Evolutionary conservation across 2,113 vertebrate genomes (phyloP), one percentile per base, ranked within the genome.

Genomic region (Odocoileus hemionus): DNA sequence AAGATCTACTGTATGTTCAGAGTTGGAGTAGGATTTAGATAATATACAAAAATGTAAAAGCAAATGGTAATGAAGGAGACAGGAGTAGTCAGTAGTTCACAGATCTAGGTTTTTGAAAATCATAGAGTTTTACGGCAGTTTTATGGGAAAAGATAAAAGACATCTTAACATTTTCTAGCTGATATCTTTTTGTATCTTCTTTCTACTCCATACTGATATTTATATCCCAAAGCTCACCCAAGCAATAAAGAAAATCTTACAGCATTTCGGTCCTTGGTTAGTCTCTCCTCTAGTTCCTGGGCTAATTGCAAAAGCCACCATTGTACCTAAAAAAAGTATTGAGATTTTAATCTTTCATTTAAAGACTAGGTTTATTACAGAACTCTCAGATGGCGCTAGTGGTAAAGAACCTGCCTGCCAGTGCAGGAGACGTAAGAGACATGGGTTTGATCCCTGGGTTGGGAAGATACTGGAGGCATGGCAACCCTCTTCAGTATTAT

Each of bases 241-340:
- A 86, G 23, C 30, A 57, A 93, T n/a, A 98, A 84, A 96, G 39
- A 97, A 97, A 96, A 93, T 92, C 99, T 99, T 98, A 99, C 99
- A 98, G 98, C 99, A 78, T 99, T 99, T 98, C 97, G 99, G 98
- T 99, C 99, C 97, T 99, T 99, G 84, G 95, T 99, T 94, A 99
- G 98, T 96, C 99, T 99, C 94, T 99, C 99, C 97, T 99, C 99
- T 97, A 99, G 98, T 98, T 99, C 99, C 82, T 99, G 99, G 64
- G 99, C 99, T 98, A 99, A 96, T 55, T 99, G 99, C 97, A 99
- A 97, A 33, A 99, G 99, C 99, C 99, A 99, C 97, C 99, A 98
- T 30, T 99, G 99, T 43, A 99, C 99, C 99, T 99, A 98, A 84
- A 98, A 39, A 60, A 0, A 7, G 15, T 33, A 61, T 95, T 33